Evolutionary conservation across 2,113 vertebrate species (phyloP).

Genomic region (Daboia siamensis): DNA sequence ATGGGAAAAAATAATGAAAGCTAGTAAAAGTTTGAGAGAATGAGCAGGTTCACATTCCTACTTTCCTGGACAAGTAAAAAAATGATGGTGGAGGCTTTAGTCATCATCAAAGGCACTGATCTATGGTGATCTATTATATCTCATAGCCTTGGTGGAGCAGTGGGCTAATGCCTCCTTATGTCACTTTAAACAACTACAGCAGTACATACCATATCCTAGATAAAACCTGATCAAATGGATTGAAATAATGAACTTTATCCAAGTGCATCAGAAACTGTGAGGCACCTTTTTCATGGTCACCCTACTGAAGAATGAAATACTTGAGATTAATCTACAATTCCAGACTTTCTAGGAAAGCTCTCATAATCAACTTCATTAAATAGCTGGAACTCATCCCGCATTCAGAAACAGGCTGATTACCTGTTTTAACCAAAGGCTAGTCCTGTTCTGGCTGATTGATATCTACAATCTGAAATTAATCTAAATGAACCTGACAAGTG

Average conservation of each 20-base stretch:
- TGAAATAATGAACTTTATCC: neutral
- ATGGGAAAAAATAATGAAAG: neutral
- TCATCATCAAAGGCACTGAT: neutral
- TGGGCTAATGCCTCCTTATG: too few species aligned
- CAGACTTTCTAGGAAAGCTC: neutral
- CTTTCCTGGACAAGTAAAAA: neutral
- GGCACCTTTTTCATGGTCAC: neutral
- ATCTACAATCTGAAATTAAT: neutral
- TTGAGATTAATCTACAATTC: neutral
- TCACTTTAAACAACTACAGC: too few species aligned
- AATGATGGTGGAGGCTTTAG: neutral
- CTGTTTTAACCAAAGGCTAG: neutral
- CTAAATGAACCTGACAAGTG: neutral
- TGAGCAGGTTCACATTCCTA: neutral
- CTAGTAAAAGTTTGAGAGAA: neutral
- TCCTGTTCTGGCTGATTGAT: neutral
- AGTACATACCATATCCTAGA: neutral
- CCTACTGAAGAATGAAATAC: neutral
- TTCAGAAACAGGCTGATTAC: neutral
- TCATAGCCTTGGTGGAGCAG: too few species aligned
- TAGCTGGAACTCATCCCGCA: neutral
- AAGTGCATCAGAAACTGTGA: neutral
- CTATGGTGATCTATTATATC: neutral
- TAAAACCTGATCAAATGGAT: neutral
- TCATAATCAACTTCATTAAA: neutral